Conservation (phyloP, 2,113 vertebrate species). For the Pipra filicauda region DNA sequence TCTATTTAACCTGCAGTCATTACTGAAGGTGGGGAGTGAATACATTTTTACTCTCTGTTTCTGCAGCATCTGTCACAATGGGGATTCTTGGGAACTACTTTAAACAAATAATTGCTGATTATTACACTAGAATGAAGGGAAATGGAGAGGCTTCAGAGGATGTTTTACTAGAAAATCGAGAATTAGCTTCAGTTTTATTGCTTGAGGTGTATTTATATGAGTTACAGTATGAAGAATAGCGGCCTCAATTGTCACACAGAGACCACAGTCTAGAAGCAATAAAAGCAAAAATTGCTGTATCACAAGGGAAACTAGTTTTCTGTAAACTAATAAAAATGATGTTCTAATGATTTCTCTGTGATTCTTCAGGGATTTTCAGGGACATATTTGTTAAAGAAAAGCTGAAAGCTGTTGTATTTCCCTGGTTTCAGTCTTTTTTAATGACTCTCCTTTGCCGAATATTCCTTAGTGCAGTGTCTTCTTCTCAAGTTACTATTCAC, state of each 20-base stretch:
- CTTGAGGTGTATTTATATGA: background rate
- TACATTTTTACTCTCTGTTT: background rate
- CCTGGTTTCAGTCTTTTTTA: background rate
- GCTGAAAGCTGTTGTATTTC: background rate
- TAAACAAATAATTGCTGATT: slow-evolving; percentile 1
- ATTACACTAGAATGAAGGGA: background rate
- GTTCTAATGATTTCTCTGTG: background rate
- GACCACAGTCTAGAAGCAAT: background rate
- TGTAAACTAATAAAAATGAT: background rate
- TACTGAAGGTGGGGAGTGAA: background rate
- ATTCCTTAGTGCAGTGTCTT: background rate
- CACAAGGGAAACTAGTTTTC: background rate
- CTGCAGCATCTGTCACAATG: background rate
- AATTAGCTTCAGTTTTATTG: slow-evolving; percentile 9
- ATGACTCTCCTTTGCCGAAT: background rate
- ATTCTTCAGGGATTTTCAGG: background rate
- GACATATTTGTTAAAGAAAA: background rate
- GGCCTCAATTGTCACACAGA: background rate
- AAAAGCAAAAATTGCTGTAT: background rate
- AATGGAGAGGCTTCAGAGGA: background rate
- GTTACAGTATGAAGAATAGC: background rate
- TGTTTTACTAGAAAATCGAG: background rate
- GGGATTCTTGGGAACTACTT: background rate
- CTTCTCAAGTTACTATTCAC: background rate
- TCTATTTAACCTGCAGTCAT: background rate